Conservation (phyloP, 2,888 invertebrate genomes). For the Drosophila atroscutellata region DNA sequence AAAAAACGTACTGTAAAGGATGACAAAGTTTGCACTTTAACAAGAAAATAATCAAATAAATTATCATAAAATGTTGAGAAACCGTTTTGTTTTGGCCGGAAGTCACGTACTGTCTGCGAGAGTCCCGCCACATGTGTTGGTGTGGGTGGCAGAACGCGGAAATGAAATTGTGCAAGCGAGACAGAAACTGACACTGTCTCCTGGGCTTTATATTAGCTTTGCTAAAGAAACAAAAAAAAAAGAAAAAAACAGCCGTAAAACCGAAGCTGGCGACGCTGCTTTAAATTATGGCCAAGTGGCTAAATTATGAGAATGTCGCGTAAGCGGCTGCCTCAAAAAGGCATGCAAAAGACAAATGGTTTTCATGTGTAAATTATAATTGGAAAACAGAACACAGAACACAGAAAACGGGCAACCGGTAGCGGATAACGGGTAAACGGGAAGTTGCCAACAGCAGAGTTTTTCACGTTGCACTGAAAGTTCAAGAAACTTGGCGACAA, state of each 20-base stretch:
- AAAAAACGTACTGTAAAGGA: slow-evolving; percentile 38
- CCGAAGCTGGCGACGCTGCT: slow-evolving; percentile 28
- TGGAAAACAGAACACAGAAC: slow-evolving; percentile 57
- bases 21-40: slow-evolving; percentile 81
- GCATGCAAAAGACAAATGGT: slow-evolving; percentile 68
- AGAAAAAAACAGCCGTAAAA: slow-evolving; percentile 9
- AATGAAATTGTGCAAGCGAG: slow-evolving; percentile 14
- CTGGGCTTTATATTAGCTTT: slow-evolving; percentile 68
- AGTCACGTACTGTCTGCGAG: slow-evolving; percentile 77
- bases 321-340: slow-evolving; percentile 38
- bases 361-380: slow-evolving; percentile 77
- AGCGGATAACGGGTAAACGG: slow-evolving; percentile 14
- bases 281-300: slow-evolving; percentile 78
- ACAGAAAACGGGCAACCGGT: slow-evolving; percentile 8
- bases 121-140: slow-evolving; percentile 41
- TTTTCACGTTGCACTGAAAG: not conserved
- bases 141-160: slow-evolving; percentile 16
- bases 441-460: slow-evolving; percentile 7
- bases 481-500: slow-evolving; percentile 2
- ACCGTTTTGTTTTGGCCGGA: slow-evolving; percentile 80
- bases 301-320: slow-evolving; percentile 78
- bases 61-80: slow-evolving; percentile 78
- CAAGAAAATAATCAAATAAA: slow-evolving; percentile 81
- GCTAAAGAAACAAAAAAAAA: slow-evolving; percentile 62
- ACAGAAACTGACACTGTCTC: slow-evolving; percentile 28